Percentiles rank a stretch among this genome's conserved stretches.
Conservation (phyloP, 2,113 vertebrate genomes). For the Podilymbus podiceps region DNA sequence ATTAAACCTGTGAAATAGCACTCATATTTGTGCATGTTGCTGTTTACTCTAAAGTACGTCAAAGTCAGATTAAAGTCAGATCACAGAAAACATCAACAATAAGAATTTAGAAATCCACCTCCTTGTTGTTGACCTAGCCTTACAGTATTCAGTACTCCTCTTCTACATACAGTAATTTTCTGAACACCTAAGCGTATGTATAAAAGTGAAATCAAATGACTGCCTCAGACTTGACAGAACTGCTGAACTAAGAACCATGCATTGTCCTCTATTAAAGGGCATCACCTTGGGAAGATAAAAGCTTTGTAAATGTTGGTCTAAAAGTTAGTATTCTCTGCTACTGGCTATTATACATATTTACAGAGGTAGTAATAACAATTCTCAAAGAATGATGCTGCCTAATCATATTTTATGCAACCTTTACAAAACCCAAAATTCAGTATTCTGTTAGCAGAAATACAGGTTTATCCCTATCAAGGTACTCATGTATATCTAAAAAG, state of each 20-base stretch:
- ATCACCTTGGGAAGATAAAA: slow-evolving; percentile 76
- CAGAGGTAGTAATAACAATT: neutral
- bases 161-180: slow-evolving; percentile 79
- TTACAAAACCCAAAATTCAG: neutral
- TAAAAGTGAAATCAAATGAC: slow-evolving; percentile 94
- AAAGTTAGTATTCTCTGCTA: slow-evolving; percentile 57
- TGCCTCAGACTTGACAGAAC: slow-evolving; percentile 93
- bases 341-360: slow-evolving; percentile 44
- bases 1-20: neutral
- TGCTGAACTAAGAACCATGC: slow-evolving; percentile 91
- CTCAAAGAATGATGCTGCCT: neutral
- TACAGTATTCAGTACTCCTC: slow-evolving; percentile 55
- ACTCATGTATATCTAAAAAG: neutral
- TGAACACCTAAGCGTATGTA: slow-evolving; percentile 96
- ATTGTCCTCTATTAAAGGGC: slow-evolving; percentile 77
- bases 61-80: slow-evolving; percentile 60
- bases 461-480: neutral
- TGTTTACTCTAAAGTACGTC: neutral
- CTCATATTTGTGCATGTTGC: neutral
- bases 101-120: slow-evolving; percentile 41
- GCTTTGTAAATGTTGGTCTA: slow-evolving; percentile 45
- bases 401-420: neutral
- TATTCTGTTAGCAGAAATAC: neutral
- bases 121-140: slow-evolving; percentile 67
- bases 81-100: slow-evolving; percentile 30